Evolutionary conservation across 64 coral and sea anemone species (phyloP).

Genomic region (Orbicella faveolata): DNA sequence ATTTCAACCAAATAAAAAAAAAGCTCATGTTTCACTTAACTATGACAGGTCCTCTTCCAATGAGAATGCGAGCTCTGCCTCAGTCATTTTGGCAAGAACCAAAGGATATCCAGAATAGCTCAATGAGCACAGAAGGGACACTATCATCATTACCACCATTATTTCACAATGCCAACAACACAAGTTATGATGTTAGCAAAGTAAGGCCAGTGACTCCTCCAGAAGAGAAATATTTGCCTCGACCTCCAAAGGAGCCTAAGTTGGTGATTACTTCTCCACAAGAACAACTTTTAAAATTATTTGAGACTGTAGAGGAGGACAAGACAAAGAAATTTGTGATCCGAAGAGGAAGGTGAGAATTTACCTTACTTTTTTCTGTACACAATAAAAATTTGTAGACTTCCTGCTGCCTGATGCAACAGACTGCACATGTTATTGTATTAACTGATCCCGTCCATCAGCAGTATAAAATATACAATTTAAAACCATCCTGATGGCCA

Average conservation of each 20-base stretch:
- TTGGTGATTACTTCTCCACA: constrained; percentile 66
- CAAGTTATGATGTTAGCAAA: constrained; percentile 76
- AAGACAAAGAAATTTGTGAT: constrained; percentile 93
- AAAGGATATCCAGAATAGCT: constrained; percentile 81
- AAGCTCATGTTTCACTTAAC: constrained; percentile 1
- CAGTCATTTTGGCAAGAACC: constrained; percentile 99
- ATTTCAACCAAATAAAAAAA: background rate
- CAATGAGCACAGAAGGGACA: constrained; percentile 78
- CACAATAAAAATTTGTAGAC: too few species aligned
- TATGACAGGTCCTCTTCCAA: constrained; percentile 82
- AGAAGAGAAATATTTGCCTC: constrained; percentile 72
- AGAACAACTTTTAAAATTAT: constrained; percentile 91
- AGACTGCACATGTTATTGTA: too few species aligned
- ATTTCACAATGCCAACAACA: constrained; percentile 95
- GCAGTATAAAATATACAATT: too few species aligned
- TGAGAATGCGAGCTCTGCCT: constrained; percentile 89
- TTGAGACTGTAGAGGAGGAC: constrained; percentile 91
- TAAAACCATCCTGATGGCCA: too few species aligned
- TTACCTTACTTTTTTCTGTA: background rate
- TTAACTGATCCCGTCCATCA: too few species aligned
- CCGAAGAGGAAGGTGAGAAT: constrained; percentile 90
- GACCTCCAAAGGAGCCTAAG: constrained; percentile 85
- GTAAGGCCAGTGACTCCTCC: constrained; percentile 90
- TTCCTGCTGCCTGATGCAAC: too few species aligned
- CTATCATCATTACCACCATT: constrained; percentile 78